Evolutionary conservation across 2,888 invertebrate species (phyloP), one percentile per base, ranked within the genome.

Genomic region (Adelognathus sp.): DNA sequence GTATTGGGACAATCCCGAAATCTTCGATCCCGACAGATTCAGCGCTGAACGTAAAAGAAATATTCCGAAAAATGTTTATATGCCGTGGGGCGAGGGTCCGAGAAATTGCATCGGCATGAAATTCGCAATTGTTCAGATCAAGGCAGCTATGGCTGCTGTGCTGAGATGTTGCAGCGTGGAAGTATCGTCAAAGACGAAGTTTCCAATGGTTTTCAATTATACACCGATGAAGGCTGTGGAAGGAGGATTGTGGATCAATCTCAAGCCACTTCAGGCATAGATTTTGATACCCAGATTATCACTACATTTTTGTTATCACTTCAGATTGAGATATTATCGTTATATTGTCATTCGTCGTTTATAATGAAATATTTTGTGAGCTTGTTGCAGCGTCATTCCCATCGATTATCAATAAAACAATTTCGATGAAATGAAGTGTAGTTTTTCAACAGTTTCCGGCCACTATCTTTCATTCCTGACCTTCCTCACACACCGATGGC

Each of bases 11-110:
- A 44, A 86, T 27, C 85, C 88, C 0, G 54, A 84, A 0, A 36
- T 18, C 0, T 88, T 85, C 36, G 83, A 88, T 74, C 88, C 88
- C 0, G 86, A 87, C 0, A 77, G 88, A 50, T 89, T 89, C 39
- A 52, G 7, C 9, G 69, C 81, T 0, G 82, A 84, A 0, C 82
- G 76, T 3, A 85, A 84, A 36, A 31, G 73, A 0, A 36, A 14
- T 0, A 76, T 84, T 0, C 69, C 77, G 3, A 86, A 81, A 44
- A 87, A 69, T 39, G 27, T 70, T 0, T 86, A 5, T 36, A 11
- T 24, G n/a, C 18, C 24, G 46, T 50, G 7, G 18, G 36, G 36
- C 36, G 36, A 36, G n/a, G 88, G 88, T 0, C 87, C 88, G 0
- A 82, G 88, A 41, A 84, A 84, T 21, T 88, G 88, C 60, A 79